These are phyloP conservation scores for Trachurus trachurus DNA, from an alignment of 2,797 vertebrate genomes.

Conservation along the genomic window DNA sequence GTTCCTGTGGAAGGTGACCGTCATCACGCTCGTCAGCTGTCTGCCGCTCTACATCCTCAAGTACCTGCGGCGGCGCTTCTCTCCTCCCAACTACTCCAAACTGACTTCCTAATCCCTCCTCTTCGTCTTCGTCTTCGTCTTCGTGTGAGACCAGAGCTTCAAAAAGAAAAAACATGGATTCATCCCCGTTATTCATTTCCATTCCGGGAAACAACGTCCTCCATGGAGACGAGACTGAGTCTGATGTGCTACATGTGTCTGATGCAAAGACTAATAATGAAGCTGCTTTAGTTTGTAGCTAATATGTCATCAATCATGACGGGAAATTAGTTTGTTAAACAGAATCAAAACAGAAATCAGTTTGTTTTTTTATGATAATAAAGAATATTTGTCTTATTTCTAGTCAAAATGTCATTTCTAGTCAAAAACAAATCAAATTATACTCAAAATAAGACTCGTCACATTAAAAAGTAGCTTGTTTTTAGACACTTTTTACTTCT, in stretches of 20 bases:
- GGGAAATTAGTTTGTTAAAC: not conserved
- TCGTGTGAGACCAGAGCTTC: constrained; percentile 29
- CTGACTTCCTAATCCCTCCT: constrained; percentile 85
- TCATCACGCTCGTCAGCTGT: constrained; percentile 98
- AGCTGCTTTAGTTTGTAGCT: not conserved
- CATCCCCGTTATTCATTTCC: constrained; percentile 31
- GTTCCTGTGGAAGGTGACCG: constrained; percentile 98
- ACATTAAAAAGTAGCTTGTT: too few species aligned
- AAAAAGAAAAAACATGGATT: constrained; percentile 16
- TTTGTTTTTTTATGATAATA: too few species aligned
- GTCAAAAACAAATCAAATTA: too few species aligned
- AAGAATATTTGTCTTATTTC: too few species aligned
- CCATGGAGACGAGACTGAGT: not conserved
- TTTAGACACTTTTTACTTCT: too few species aligned
- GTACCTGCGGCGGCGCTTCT: constrained; percentile 96
- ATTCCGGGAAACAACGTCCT: constrained; percentile 20
- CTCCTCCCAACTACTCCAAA: constrained; percentile 98
- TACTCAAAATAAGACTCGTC: too few species aligned
- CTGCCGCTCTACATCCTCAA: constrained; percentile 98
- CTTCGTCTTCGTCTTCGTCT: too few species aligned
- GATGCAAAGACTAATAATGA: constrained; percentile 49
- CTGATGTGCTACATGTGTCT: constrained; percentile 52
- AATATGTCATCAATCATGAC: not conserved
- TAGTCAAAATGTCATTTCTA: too few species aligned
- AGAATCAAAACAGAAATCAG: too few species aligned